phyloP scores from a whole-genome alignment of 2,888 invertebrate genomes.

The Drosophila anceps region DNA sequence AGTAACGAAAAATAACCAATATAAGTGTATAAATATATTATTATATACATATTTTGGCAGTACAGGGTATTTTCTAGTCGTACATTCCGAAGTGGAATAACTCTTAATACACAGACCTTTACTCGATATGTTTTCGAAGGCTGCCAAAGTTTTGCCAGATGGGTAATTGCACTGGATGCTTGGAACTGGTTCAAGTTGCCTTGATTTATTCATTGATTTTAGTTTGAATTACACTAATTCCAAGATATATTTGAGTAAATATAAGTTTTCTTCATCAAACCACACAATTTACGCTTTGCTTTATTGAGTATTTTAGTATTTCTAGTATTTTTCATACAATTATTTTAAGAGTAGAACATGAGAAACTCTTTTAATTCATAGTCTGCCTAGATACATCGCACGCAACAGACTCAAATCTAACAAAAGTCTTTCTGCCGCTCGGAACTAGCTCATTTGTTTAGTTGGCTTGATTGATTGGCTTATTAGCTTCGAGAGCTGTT shows the following conservation, averaged over 20 bases:
- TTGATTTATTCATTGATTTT: not conserved
- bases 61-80: not conserved
- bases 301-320: too few species aligned
- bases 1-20: too few species aligned
- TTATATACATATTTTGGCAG: too few species aligned
- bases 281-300: not conserved
- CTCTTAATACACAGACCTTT: not conserved
- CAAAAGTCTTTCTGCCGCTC: too few species aligned
- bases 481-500: not conserved
- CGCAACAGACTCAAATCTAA: too few species aligned
- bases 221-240: not conserved
- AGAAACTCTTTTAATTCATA: too few species aligned
- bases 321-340: too few species aligned
- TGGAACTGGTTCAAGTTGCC: not conserved
- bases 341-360: too few species aligned
- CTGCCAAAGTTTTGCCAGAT: not conserved
- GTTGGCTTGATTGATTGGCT: slow-evolving; percentile 8
- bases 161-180: not conserved
- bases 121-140: not conserved
- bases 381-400: too few species aligned
- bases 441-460: slow-evolving; percentile 5
- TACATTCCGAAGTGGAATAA: too few species aligned
- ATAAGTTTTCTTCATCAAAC: not conserved
- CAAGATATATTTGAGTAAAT: not conserved
- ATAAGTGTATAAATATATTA: too few species aligned